phyloP scores from a whole-genome alignment of 2,888 invertebrate species.

The Epistrophe grossulariae region DNA sequence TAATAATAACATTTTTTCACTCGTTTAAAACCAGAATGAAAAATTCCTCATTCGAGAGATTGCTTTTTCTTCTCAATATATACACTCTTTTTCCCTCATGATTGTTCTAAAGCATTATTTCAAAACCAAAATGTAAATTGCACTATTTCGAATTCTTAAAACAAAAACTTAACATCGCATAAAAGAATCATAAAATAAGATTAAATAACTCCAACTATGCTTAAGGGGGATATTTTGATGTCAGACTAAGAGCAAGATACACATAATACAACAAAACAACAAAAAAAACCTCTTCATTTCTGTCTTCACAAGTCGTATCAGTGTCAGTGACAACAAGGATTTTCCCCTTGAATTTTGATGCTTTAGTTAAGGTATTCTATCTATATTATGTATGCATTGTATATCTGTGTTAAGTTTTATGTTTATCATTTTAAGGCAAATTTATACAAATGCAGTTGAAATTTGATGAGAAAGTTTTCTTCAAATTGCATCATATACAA shows the following conservation, averaged over 20 bases:
- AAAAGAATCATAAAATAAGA: constrained; percentile 41
- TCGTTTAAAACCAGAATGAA: no score
- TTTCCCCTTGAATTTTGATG: constrained; percentile 28
- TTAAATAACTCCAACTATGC: constrained; percentile 48
- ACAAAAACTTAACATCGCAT: constrained; percentile 17
- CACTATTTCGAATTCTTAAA: not conserved
- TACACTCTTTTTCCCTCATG: not conserved
- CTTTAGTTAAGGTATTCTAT: no score
- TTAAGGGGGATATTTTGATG: constrained; percentile 20
- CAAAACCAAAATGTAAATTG: not conserved
- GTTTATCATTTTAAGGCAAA: constrained; percentile 11
- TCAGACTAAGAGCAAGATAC: constrained; percentile 18
- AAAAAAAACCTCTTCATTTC: constrained; percentile 5
- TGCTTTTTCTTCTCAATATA: not conserved
- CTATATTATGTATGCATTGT: not conserved
- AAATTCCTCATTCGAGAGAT: not conserved
- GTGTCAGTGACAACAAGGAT: constrained; percentile 39
- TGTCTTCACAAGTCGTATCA: constrained; percentile 38
- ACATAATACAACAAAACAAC: not conserved
- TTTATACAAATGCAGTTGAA: not conserved
- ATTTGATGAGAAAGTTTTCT: constrained; percentile 23
- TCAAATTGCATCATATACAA: constrained; percentile 11
- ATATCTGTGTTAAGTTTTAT: not conserved
- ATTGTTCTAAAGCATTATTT: not conserved
- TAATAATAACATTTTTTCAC: no score